Conservation (phyloP, 2,113 vertebrate species). For the Phocoena sinus region DNA sequence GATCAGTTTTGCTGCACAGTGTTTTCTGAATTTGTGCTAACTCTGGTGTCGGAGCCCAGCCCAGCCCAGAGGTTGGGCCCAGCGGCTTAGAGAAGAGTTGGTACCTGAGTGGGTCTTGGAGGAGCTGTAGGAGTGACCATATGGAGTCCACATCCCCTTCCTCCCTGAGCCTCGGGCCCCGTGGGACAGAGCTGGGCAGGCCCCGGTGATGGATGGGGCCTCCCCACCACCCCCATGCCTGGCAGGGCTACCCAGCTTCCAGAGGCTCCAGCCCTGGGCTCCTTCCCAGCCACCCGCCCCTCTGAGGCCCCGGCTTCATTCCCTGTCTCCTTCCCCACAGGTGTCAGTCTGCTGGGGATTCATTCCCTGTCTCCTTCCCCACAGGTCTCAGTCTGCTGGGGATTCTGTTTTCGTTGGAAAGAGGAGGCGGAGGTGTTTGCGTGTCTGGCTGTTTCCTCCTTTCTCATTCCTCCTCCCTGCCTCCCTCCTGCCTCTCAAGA, state of each 20-base stretch:
- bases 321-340: not conserved
- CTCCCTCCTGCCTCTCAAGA: conserved; percentile 54
- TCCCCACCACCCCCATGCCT: not conserved
- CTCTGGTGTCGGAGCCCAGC: not conserved
- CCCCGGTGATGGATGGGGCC: not conserved
- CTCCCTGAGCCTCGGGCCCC: not conserved
- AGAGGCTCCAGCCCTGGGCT: not conserved
- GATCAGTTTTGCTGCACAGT: not conserved
- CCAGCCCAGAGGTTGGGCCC: not conserved
- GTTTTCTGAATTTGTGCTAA: not conserved
- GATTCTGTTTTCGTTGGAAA: conserved; percentile 73
- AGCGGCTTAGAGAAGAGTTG: not conserved
- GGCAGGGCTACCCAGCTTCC: not conserved
- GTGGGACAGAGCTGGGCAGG: not conserved
- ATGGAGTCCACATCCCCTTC: not conserved
- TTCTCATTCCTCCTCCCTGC: conserved; percentile 44
- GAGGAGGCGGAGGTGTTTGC: conserved; percentile 68
- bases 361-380: conserved; percentile 5
- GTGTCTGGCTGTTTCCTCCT: conserved; percentile 67
- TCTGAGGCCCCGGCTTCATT: not conserved
- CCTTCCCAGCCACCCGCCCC: not conserved
- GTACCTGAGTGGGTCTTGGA: not conserved
- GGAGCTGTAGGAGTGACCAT: not conserved
- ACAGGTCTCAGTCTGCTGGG: conserved; percentile 45
- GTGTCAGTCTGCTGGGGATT: conserved; percentile 57